Percentiles rank a stretch among this genome's conserved stretches.
Evolutionary conservation across 2,113 vertebrate species (phyloP).

Genomic region (Epinephelus fuscoguttatus): DNA sequence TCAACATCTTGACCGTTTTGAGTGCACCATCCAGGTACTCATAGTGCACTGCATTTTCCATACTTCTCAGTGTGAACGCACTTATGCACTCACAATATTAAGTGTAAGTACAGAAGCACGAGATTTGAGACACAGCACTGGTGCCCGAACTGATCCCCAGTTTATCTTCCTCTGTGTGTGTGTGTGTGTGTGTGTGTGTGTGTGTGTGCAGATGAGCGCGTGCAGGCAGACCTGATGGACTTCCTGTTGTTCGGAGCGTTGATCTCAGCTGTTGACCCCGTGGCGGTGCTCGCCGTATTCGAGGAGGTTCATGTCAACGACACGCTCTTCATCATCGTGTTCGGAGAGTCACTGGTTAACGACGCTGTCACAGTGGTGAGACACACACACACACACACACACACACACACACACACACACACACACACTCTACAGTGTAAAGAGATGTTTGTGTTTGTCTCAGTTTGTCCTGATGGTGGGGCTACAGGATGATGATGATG

Average conservation of each 20-base stretch:
- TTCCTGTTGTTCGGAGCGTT: constrained; percentile 96
- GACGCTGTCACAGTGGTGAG: constrained; percentile 99
- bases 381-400: constrained; percentile 38
- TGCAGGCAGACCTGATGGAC: constrained; percentile 93
- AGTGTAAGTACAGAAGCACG: no score
- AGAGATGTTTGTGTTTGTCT: no score
- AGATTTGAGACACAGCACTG: no score
- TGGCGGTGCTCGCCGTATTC: constrained; percentile 95
- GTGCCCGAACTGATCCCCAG: no score
- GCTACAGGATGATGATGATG: no score
- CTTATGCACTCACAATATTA: no score
- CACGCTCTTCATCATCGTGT: constrained; percentile 97
- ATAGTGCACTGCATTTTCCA: no score
- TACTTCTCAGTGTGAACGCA: no score
- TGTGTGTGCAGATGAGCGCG: constrained; percentile 82
- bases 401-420: constrained; percentile 9
- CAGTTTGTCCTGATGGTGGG: no score
- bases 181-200: not conserved
- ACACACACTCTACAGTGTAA: not conserved
- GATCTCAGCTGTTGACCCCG: constrained; percentile 96
- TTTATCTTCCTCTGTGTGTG: not conserved
- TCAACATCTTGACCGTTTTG: no score
- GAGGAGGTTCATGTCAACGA: constrained; percentile 98
- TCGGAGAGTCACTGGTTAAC: constrained; percentile 96
- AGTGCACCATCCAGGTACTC: no score